These are phyloP conservation scores for Metellina segmentata DNA, from an alignment of 2,888 invertebrate species.

Conservation along the genomic window DNA sequence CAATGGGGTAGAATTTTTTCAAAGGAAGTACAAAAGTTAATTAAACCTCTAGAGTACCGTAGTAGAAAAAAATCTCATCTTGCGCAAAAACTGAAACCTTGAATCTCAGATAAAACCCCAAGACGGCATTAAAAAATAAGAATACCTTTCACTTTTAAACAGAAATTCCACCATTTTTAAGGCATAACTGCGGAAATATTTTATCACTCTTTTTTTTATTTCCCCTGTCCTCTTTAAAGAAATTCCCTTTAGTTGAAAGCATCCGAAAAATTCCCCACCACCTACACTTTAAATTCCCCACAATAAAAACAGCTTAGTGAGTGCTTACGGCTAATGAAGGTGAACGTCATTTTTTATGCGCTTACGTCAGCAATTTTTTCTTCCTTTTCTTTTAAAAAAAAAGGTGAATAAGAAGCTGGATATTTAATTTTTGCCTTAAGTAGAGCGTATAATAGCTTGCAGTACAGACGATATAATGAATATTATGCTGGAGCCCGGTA, in stretches of 20 bases:
- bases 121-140: conserved; percentile 3
- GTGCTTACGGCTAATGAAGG: conserved; percentile 60
- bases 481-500: neutral
- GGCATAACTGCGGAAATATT: conserved; percentile 29
- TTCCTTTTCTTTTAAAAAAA: neutral
- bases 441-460: conserved; percentile 21
- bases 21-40: conserved; percentile 41
- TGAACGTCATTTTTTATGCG: neutral
- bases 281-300: conserved; percentile 11
- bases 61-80: conserved; percentile 34
- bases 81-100: conserved; percentile 19
- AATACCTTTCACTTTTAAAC: neutral
- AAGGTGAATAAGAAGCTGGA: neutral
- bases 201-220: conserved; percentile 19
- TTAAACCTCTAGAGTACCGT: conserved; percentile 48
- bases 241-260: conserved; percentile 1
- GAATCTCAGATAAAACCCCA: conserved; percentile 42
- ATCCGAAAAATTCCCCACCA: conserved; percentile 5
- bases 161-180: conserved; percentile 40
- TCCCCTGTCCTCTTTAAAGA: conserved; percentile 13
- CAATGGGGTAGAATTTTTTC: neutral
- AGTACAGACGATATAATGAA: neutral
- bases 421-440: conserved; percentile 54
- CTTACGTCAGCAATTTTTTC: neutral
- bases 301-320: conserved; percentile 51